Base-by-base conservation (phyloP, 2,113 vertebrate genomes). In the Plestiodon gilberti region DNA sequence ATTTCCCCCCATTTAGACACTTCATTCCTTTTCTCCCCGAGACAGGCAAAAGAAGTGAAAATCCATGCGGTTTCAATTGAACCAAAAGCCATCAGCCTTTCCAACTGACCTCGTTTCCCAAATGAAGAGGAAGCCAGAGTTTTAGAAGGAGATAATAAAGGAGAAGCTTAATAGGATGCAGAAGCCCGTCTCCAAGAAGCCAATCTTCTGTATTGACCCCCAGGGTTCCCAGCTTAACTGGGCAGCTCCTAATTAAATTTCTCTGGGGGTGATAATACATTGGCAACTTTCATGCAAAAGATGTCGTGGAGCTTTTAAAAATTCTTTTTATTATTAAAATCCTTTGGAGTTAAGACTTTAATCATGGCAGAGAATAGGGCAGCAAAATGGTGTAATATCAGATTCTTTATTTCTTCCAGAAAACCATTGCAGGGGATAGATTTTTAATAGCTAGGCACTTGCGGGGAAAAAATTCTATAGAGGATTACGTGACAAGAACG, bases 61-160 rank as follows among this genome's bases (percentile, higher is more conserved):
- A 95, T 91, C 86, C 91, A 84, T 65, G 61, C 8, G 25, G 91
- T 88, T 94, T 86, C 80, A 30, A 23, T 92, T 93, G 85, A 89
- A 89, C 91, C 80, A 94, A 88, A 92, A 89, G 7, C 13, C n/a
- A 52, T 88, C 91, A 86, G 38, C 87, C 92, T 35, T 82, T 78
- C 89, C 86, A 86, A 84, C 69, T 92, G 88, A 79, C 91, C 80
- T 93, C 90, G 89, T 90, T 94, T 94, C 91, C 88, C 89, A 82
- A 86, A 89, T 85, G 82, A 87, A 74, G 61, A 86, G 80, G 87
- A 91, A 91, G 20, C 20, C 10, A 73, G 70, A 69, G 20, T 83
- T 91, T 94, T 90, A 89, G 82, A 87, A 91, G 40, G n/a, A 85
- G 89, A 88, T 77, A 91, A 89, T 71, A 57, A 11, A 85, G 81